Conservation (phyloP, 35 echinoderm and acorn worm genomes). For the Apostichopus parvimensis region DNA sequence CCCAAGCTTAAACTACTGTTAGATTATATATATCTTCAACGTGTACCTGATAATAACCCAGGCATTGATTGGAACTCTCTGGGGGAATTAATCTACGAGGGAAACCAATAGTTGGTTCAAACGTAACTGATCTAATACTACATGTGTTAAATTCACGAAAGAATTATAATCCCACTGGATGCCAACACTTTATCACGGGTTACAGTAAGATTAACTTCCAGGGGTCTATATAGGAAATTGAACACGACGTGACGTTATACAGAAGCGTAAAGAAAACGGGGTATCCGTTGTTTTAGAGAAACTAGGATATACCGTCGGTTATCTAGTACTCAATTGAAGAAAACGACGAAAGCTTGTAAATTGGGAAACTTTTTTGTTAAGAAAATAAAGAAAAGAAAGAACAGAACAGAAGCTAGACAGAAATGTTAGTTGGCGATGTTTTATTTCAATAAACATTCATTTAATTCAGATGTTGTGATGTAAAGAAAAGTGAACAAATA, state of each 20-base stretch:
- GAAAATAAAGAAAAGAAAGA: too few relatives aligned
- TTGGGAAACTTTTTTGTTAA: not conserved
- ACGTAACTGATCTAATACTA: constrained; percentile 16
- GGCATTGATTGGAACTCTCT: constrained; percentile 23
- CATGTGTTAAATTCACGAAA: not conserved
- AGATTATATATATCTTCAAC: not conserved
- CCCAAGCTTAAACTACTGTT: constrained; percentile 16
- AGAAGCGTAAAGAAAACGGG: not conserved
- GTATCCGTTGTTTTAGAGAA: not conserved
- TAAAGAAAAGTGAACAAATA: too few relatives aligned
- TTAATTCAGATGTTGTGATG: too few relatives aligned
- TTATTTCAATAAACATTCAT: too few relatives aligned
- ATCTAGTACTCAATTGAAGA: not conserved
- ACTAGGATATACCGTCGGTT: not conserved
- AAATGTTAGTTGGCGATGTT: too few relatives aligned
- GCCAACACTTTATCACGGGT: not conserved
- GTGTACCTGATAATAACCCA: not conserved
- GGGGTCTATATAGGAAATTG: not conserved
- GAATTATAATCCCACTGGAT: constrained; percentile 2
- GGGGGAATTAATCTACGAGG: constrained; percentile 24
- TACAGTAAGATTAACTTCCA: constrained; percentile 9
- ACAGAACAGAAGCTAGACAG: too few relatives aligned
- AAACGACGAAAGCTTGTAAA: not conserved
- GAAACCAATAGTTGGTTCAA: not conserved
- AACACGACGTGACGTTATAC: not conserved